Evolutionary conservation across 2,888 invertebrate genomes (phyloP), one percentile per base, ranked within the genome.

Genomic region (Zonitis immaculata): DNA sequence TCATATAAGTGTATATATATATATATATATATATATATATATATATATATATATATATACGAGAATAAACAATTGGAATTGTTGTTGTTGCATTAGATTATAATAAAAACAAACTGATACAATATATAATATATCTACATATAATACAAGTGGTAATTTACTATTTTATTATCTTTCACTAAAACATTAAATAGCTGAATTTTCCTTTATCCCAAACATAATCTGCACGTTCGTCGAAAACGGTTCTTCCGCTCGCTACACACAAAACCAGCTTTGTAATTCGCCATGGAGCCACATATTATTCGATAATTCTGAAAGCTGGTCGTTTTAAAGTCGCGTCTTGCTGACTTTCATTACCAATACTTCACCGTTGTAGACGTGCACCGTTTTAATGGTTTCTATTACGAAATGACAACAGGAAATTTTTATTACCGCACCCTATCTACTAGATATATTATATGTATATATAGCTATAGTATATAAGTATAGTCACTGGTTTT

Each of bases 361-460:
- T 39, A 39, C 39, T 39, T 39, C 18, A 44, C 44, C 8, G 14
- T 18, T 26, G 39, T 44, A 35, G 26, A 49, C 44, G 32, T 44
- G 32, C 28, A 30, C 20, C 14, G 44, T 32, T 44, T 25, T 35
- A 35, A 44, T 44, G 45, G 28, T 44, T 50, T 50, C 50, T 45
- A 44, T 44, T 44, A 30, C 50, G 27, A 50, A 50, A 44, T 50
- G 50, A 50, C 44, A 50, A 32, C 44, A 50, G 39, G 26, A 44
- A 44, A 48, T 48, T 35, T 47, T 45, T 45, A 45, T 45, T 14
- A 16, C 16, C 30, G 26, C 26, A 30, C 12, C 45, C 45, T 11
- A 9, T 20, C 11, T 39, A 39, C 6, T 20, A 39, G 18, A 3
- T 12, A 12, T 30, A 30, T 12, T 12, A 30, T 35, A 12, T n/a